Base-by-base conservation (phyloP, 1,140 invertebrate species). In the Macrosteles quadrilineatus region DNA sequence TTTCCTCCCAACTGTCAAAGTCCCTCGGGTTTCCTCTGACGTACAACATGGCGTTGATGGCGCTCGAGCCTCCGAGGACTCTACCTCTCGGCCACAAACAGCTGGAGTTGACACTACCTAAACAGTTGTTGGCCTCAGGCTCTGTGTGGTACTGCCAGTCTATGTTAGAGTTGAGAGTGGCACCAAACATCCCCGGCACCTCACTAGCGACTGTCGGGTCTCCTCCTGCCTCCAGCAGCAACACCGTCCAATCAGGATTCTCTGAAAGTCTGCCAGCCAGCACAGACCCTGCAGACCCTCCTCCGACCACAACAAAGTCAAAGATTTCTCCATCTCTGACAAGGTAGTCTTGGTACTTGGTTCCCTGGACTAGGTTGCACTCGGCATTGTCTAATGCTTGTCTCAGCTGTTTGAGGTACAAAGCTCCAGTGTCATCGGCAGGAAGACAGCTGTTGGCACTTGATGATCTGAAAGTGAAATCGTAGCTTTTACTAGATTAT, bases 151-250 rank as follows among this genome's bases (percentile, higher is more conserved):
- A 64, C 17, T 21, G 29, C 62, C 86, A 88, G 73, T 88, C 86
- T 11, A 87, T 77, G 11, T 77, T 79, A 2, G 84, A 83, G 72
- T 77, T 55, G 77, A 83, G 81, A 64, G 89, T 55, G 11, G 83
- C 25, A 19, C 14, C 43, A 1, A 50, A 40, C 1, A 53, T 12
- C 3, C 30, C 40, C 17, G 69, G 69, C 1, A 70, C 50, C 14
- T 70, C 76, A 27, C 84, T 82, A 0, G 88, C 85, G 1, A 89
- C 80, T 2, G 85, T 84, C 11, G 89, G 89, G 36, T 90, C 87
- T 0, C 85, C 85, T 0, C 91, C 91, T 2, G 90, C 91, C 82
- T 93, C 91, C 45, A 93, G 73, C 1, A 93, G 79, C 6, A 92
- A 77, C 11, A 92, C 81, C 73, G 75, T 83, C 81, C 84, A 84